Base-by-base conservation (phyloP, 1,140 invertebrate genomes). In the Elymnias hypermnestra region DNA sequence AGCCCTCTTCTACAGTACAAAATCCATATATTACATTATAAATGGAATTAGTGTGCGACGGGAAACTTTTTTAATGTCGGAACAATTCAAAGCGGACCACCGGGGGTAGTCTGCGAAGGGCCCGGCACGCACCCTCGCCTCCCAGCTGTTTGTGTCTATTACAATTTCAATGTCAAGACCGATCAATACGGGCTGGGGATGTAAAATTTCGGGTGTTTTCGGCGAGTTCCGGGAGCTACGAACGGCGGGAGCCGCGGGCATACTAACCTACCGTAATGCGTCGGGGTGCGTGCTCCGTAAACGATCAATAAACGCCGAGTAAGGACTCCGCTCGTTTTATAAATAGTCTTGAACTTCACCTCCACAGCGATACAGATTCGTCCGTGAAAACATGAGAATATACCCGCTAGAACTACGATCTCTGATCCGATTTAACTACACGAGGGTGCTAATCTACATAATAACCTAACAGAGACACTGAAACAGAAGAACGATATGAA, bases 121-220 rank as follows among this genome's bases (percentile, higher is more conserved):
- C 41, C 47, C 52, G 51, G 53, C 61, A 72, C 70, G 70, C 69
- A 64, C 73, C 75, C 74, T 70, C 56, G 29, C 65, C 61, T 63
- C 68, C 72, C 85, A 86, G 83, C 83, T 86, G 85, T 86, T 87
- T 78, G 69, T 71, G 66, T 74, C 78, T 84, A 84, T 85, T 84
- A 74, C 83, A 69, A 83, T 86, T 87, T 87, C 86, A 87, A 87
- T 87, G 86, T 87, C 86, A 87, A 83, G 75, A 71, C 73, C 77
- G 86, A 87, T 87, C 86, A 85, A 87, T 87, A 86, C 61, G 47
- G 59, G 62, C 69, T 73, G 71, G 72, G 76, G 72, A 77, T 75
- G 74, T 83, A 79, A 81, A 79, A 83, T 83, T 75, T 84, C 79
- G 77, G 75, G 50, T 62, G 63, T 45, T 68, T 63, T 79, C 78